Evolutionary conservation across 2,113 vertebrate species (phyloP), one percentile per base, ranked within the genome.

Genomic region (Proteles cristata): DNA sequence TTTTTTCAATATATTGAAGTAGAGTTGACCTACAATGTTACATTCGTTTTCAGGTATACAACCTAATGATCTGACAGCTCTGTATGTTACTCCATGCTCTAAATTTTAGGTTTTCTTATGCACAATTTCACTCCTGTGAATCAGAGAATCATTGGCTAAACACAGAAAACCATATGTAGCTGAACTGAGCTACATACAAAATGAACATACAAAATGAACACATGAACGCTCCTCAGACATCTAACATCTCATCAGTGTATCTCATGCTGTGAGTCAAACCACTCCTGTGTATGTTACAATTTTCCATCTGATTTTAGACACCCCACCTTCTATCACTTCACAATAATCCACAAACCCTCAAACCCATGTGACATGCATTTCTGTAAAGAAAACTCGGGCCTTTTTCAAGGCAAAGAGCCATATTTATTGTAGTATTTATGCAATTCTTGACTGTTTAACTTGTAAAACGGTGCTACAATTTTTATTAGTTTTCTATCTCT

Each of bases 201-300:
- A 39, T 35, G 17, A 77, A 92, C 6, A 63, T 7, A 28, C 12
- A 83, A 45, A 92, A 61, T 8, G 3, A 7, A 81, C 48, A 21
- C 4, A 7, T 1, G 45, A 15, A 15, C 6, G 10, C 16, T 81
- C 23, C 9, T 58, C n/a, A 39, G 19, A 17, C 7, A 76, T 55
- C 11, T 58, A 77, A 50, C 1, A 68, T 0, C 2, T 8, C 4
- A 8, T 88, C 50, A 31, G 11, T 39, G n/a, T 1, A 16, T 0
- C 0, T 21, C 15, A 31, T 26, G 26, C 8, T 25, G 66, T 45
- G n/a, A 74, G 31, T 66, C 53, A 14, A 35, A 17, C 10, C 28
- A 35, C 5, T 11, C 4, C 76, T 26, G 17, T 5, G 5, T 63
- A 14, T 71, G 17, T 69, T 35, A 68, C 2, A 76, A n/a, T 7